Evolutionary conservation across 2,113 vertebrate genomes (phyloP), one percentile per base, ranked within the genome.

Genomic region (Ictalurus furcatus): DNA sequence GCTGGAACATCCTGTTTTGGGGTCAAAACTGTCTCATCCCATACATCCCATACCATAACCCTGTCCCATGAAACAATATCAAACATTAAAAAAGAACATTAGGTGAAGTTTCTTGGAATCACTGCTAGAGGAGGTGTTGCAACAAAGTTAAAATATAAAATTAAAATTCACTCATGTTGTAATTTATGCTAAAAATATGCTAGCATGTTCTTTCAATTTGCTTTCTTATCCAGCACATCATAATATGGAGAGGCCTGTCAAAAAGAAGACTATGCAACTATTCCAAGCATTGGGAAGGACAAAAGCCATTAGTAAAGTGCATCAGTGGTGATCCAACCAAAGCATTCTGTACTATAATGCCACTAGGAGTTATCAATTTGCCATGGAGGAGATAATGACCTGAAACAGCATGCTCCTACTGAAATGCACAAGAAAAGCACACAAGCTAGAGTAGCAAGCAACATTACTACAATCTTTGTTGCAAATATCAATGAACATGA

Each of bases 361-460:
- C 21, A 8, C 5, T 34, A 7, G 34, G 19, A 40, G 6, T 40
- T 74, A 40, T 6, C 34, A 74, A 34, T 71, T 34, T 34, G n/a
- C 14, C 14, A 19, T 48, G 48, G 67, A 74, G 0, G 37, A 40
- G 71, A 40, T 44, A 74, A 74, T 74, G 37, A 11, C 71, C 19
- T 76, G 73, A 73, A 16, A 69, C 14, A 73, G 30, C 34, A 11
- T 78, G 40, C 23, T 28, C 52, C 23, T 52, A 83, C 85, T 59
- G 52, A 83, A 17, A 89, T 71, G 23, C 85, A 89, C 61, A 89
- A 89, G 19, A 85, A 78, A 23, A n/a, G 73, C 76, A 65, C 13
- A 52, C 71, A 76, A 88, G 61, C 87, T 30, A 58, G 73, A 73
- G 63, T 17, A 30, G 8, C 44, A 80, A n/a, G 44, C 61, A 85